Percentiles rank a stretch among this genome's conserved stretches.
Conservation (phyloP, 2,888 invertebrate species). For the Seira musarum region DNA sequence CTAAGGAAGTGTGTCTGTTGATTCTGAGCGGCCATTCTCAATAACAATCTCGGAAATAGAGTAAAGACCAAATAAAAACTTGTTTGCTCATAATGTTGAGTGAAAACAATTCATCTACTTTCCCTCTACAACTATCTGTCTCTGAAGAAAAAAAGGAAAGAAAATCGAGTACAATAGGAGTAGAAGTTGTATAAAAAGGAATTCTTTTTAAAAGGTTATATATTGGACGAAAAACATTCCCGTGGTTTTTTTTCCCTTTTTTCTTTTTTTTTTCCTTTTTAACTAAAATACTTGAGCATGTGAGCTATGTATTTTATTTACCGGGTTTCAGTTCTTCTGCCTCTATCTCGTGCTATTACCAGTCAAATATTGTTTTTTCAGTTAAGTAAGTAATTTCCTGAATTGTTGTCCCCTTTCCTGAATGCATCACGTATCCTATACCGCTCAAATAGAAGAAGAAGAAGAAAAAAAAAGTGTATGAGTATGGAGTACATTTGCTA, state of each 20-base stretch:
- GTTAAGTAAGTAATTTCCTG: constrained; percentile 62
- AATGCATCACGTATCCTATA: constrained; percentile 45
- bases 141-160: constrained; percentile 33
- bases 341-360: constrained; percentile 32
- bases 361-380: constrained; percentile 60
- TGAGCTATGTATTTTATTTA: constrained; percentile 23
- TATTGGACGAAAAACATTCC: constrained; percentile 52
- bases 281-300: constrained; percentile 36
- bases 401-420: constrained; percentile 56
- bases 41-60: constrained; percentile 59
- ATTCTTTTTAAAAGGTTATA: constrained; percentile 39
- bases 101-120: constrained; percentile 60
- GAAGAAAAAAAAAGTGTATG: constrained; percentile 1
- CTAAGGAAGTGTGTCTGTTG: constrained; percentile 28
- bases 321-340: constrained; percentile 6
- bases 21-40: constrained; percentile 50
- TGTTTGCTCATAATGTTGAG: constrained; percentile 62
- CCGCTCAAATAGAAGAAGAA: constrained; percentile 19
- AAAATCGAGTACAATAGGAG: constrained; percentile 37
- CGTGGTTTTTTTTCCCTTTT: constrained; percentile 33
- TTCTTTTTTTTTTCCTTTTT: constrained; percentile 15
- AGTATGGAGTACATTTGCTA: constrained; percentile 4
- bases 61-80: constrained; percentile 62
- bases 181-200: constrained; percentile 35
- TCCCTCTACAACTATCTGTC: constrained; percentile 50